Evolutionary conservation across 1,140 invertebrate genomes (phyloP).

Genomic region (Doryteuthis pealeii): DNA sequence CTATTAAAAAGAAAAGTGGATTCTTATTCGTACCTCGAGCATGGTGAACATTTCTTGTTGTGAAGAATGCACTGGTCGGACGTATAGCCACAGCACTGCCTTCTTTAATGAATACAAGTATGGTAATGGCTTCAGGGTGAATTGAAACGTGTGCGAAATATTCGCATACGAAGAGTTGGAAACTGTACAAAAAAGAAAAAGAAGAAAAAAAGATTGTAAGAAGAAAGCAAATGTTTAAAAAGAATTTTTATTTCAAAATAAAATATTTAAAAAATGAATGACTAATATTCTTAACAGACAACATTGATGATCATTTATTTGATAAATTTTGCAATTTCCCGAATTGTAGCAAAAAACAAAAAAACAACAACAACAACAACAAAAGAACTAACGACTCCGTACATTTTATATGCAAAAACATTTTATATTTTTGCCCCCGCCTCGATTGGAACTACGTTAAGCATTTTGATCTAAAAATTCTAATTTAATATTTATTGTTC

Average conservation of each 20-base stretch:
- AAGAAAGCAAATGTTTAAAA: not conserved
- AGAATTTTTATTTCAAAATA: not conserved
- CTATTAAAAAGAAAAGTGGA: no score
- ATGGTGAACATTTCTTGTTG: not conserved
- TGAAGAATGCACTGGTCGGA: not conserved
- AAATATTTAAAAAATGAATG: not conserved
- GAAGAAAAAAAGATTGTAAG: no score
- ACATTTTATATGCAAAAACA: no score
- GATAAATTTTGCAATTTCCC: not conserved
- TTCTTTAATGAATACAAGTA: conserved; percentile 5
- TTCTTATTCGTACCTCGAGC: not conserved
- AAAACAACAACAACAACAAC: not conserved
- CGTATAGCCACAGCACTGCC: not conserved
- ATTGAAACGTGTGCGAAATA: not conserved
- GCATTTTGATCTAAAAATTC: no score
- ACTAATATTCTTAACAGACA: not conserved
- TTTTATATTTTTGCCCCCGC: no score
- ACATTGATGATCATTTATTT: not conserved
- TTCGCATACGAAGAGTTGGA: not conserved
- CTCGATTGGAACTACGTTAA: no score
- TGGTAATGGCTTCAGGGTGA: not conserved
- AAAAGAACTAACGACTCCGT: not conserved
- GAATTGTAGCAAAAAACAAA: not conserved
- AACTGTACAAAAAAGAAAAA: not conserved
- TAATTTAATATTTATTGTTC: no score